Percentiles rank a stretch among this genome's conserved stretches.
Evolutionary conservation across 2,113 vertebrate genomes (phyloP).

Genomic region (Felis chaus): DNA sequence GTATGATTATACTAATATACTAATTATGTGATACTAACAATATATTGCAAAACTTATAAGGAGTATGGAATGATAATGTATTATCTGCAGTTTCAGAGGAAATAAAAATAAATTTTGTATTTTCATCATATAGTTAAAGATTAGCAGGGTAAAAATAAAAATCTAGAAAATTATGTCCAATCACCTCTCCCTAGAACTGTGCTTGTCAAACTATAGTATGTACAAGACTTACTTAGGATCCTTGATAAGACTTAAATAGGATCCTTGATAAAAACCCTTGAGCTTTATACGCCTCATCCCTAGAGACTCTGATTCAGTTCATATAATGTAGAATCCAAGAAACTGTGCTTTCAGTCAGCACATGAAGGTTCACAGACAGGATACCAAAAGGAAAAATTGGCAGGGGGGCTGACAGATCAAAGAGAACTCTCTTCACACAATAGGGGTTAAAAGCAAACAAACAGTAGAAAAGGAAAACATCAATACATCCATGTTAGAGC

Average conservation of each 20-base stretch:
- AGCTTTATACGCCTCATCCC: background rate
- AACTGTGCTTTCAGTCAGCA: background rate
- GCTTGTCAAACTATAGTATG: background rate
- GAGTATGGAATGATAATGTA: background rate
- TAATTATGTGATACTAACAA: conserved; percentile 58
- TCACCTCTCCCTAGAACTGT: background rate
- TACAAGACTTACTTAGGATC: background rate
- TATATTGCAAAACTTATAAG: conserved; percentile 28
- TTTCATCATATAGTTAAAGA: conserved; percentile 41
- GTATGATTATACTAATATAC: conserved; percentile 35
- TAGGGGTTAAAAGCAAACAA: background rate
- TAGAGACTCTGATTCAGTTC: background rate
- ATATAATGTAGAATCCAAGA: background rate
- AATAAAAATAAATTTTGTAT: conserved; percentile 28
- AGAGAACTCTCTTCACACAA: background rate
- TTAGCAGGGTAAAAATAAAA: conserved; percentile 17
- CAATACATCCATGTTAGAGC: background rate
- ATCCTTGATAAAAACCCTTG: background rate
- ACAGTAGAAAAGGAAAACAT: background rate
- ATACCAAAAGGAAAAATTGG: background rate
- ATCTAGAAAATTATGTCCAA: background rate
- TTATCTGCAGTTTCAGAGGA: conserved; percentile 42
- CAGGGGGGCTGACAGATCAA: background rate
- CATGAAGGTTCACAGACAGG: background rate
- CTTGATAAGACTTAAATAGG: background rate